phyloP scores from a whole-genome alignment of 2,888 invertebrate genomes.

The Pachymerium ferrugineum region DNA sequence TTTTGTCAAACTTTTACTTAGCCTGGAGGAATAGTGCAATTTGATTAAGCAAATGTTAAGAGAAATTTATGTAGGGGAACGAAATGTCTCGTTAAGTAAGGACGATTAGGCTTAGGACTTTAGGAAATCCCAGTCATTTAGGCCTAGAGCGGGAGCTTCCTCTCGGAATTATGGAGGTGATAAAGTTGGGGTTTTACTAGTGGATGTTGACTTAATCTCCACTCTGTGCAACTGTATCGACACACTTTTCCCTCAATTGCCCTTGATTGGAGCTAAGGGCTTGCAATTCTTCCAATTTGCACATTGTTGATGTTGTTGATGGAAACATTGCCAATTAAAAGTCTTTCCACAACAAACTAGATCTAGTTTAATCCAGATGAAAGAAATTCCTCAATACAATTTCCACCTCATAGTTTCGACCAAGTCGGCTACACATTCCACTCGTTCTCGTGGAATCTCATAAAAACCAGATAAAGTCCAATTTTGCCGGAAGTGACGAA shows the following conservation, averaged over 20 bases:
- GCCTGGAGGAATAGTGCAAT: not conserved
- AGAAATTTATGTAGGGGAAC: slow-evolving; percentile 25
- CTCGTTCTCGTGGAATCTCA: not conserved
- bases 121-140: slow-evolving; percentile 22
- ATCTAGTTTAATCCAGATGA: too few species aligned
- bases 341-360: too few species aligned
- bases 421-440: too few species aligned
- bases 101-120: slow-evolving; percentile 24
- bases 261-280: slow-evolving; percentile 19
- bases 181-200: slow-evolving; percentile 22
- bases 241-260: slow-evolving; percentile 3
- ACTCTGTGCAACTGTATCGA: not conserved
- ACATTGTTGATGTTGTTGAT: slow-evolving; percentile 6
- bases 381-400: too few species aligned
- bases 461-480: too few species aligned
- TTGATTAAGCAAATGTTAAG: slow-evolving; percentile 19
- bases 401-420: too few species aligned
- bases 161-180: slow-evolving; percentile 24
- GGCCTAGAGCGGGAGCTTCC: slow-evolving; percentile 19
- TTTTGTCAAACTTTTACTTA: not conserved
- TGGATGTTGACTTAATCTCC: slow-evolving; percentile 19
- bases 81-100: slow-evolving; percentile 27
- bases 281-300: not conserved
- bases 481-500: too few species aligned
- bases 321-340: not conserved